These are phyloP conservation scores for Carcina quercana DNA, from an alignment of 2,888 invertebrate species.

Conservation along the genomic window DNA sequence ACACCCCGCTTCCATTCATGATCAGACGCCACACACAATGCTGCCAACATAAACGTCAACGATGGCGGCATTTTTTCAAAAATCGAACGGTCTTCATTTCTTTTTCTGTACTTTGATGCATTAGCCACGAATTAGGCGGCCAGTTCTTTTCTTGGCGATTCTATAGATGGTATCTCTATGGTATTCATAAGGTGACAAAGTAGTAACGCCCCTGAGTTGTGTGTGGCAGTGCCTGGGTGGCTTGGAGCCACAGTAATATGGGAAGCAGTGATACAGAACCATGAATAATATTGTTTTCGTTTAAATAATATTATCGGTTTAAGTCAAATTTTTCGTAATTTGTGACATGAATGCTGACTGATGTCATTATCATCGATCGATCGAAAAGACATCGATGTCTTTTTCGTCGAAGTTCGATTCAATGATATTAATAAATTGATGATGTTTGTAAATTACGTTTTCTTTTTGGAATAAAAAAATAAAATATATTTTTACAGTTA, in stretches of 20 bases:
- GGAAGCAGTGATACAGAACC: background rate
- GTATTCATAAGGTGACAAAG: constrained; percentile 60
- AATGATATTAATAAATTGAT: too few relatives aligned
- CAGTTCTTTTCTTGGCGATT: constrained; percentile 44
- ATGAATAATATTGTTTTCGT: too few relatives aligned
- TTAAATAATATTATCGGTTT: too few relatives aligned
- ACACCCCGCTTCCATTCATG: constrained; percentile 59
- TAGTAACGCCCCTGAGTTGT: constrained; percentile 61
- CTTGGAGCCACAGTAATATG: constrained; percentile 3
- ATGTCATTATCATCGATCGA: too few relatives aligned
- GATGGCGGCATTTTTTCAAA: constrained; percentile 47
- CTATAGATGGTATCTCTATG: constrained; percentile 41
- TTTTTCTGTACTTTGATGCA: constrained; percentile 57
- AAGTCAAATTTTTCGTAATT: too few relatives aligned
- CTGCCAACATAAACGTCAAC: constrained; percentile 63
- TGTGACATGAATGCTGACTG: too few relatives aligned
- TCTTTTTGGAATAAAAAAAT: too few relatives aligned
- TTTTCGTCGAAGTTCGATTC: too few relatives aligned
- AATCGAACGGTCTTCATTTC: constrained; percentile 53
- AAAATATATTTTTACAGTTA: too few relatives aligned
- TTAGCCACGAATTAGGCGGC: constrained; percentile 68
- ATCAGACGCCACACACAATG: constrained; percentile 66
- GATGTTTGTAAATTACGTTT: too few relatives aligned
- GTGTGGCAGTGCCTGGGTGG: constrained; percentile 68
- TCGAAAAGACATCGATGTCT: too few relatives aligned